Conservation (phyloP, 2,797 vertebrate species). For the Bradypodion ventrale region DNA sequence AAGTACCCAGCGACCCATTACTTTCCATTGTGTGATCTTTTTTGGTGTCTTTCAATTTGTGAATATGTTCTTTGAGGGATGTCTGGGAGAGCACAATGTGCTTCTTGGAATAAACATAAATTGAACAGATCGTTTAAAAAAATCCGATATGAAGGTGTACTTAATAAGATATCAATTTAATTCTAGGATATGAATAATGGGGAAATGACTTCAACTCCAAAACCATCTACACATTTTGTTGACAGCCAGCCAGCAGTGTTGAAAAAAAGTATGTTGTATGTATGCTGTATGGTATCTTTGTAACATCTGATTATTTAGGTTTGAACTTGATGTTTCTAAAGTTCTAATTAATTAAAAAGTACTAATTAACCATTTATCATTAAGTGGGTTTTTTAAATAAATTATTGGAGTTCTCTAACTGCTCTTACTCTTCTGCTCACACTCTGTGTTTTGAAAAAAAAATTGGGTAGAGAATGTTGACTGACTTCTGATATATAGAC, state of each 20-base stretch:
- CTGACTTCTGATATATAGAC: not conserved
- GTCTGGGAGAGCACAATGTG: not conserved
- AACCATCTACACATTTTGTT: conserved; percentile 77
- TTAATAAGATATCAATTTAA: conserved; percentile 41
- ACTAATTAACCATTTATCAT: not conserved
- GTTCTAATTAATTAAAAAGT: too few species aligned
- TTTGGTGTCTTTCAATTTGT: not conserved
- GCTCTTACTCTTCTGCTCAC: not conserved
- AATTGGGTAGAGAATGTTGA: not conserved
- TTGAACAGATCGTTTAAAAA: not conserved
- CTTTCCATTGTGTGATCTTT: not conserved
- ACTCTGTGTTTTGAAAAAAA: too few species aligned
- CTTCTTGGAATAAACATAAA: conserved; percentile 13
- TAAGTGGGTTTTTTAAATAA: not conserved
- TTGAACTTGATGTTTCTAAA: not conserved
- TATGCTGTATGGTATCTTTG: conserved; percentile 42
- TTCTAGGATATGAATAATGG: conserved; percentile 77
- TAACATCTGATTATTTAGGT: conserved; percentile 23
- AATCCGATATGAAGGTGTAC: conserved; percentile 26
- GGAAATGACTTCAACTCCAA: conserved; percentile 75
- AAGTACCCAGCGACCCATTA: not conserved
- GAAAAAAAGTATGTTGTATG: conserved; percentile 84
- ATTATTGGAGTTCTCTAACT: not conserved
- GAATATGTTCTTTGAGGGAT: not conserved
- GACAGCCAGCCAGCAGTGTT: conserved; percentile 77